Evolutionary conservation across 2,888 invertebrate genomes (phyloP).

Genomic region (Halocaridina rubra): DNA sequence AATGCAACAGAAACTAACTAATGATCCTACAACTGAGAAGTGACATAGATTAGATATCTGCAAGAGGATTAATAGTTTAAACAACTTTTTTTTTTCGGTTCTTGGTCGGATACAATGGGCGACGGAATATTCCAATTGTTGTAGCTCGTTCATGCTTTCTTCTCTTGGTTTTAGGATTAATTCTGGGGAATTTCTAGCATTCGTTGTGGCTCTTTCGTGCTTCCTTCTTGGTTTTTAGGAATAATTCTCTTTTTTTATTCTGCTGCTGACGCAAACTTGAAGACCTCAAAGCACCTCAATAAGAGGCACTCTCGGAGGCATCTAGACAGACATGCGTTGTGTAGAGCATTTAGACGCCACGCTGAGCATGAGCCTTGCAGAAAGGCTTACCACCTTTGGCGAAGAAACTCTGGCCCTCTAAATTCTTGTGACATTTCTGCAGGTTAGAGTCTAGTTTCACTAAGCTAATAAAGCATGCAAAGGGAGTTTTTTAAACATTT

Average conservation of each 20-base stretch:
- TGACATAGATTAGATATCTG: not conserved
- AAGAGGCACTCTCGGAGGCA: too few relatives aligned
- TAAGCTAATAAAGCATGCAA: constrained; percentile 35
- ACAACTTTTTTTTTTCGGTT: not conserved
- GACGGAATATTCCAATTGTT: too few relatives aligned
- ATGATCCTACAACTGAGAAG: not conserved
- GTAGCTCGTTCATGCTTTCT: too few relatives aligned
- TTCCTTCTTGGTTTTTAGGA: too few relatives aligned
- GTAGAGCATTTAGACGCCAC: too few relatives aligned
- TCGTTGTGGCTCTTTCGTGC: too few relatives aligned
- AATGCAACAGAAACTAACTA: constrained; percentile 22
- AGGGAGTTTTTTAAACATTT: constrained; percentile 22
- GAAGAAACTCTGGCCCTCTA: constrained; percentile 99
- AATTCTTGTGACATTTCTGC: constrained; percentile 97
- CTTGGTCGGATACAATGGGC: not conserved
- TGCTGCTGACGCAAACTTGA: too few relatives aligned
- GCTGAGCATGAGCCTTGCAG: constrained; percentile 95
- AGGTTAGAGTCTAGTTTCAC: constrained; percentile 64
- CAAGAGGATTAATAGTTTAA: not conserved
- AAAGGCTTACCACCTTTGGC: constrained; percentile 98
- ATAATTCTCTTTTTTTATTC: too few relatives aligned
- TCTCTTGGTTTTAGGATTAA: not conserved
- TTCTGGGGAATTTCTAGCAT: not conserved
- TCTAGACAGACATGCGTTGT: too few relatives aligned
- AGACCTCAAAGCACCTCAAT: too few relatives aligned